These are phyloP conservation scores for Percina caprodes DNA, from an alignment of 2,113 vertebrate genomes.

Conservation along the genomic window DNA sequence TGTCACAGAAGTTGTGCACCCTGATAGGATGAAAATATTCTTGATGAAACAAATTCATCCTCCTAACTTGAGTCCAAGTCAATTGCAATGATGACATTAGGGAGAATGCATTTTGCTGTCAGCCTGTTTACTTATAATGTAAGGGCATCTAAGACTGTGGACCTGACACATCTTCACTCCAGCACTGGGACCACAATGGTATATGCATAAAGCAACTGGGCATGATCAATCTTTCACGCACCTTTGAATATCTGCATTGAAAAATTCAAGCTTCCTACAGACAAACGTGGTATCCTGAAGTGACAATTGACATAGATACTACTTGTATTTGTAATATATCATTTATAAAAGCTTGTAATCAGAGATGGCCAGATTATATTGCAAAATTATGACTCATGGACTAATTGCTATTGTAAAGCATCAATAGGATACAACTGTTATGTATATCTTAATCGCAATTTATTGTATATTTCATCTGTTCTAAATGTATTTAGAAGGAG, in stretches of 20 bases:
- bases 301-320: too few species aligned
- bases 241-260: neutral
- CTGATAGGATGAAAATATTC: neutral
- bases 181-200: neutral
- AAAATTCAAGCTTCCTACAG: neutral
- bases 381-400: neutral
- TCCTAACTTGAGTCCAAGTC: neutral
- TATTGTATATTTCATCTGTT: too few species aligned
- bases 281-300: too few species aligned
- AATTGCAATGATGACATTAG: neutral
- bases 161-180: slow-evolving; percentile 1
- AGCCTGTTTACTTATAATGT: neutral
- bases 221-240: neutral
- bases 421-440: neutral
- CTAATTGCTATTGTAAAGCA: neutral
- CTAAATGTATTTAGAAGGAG: too few species aligned
- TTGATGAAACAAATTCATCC: neutral
- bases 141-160: neutral
- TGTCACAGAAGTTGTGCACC: neutral
- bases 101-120: slow-evolving; percentile 5
- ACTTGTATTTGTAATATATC: neutral
- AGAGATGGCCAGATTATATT: neutral
- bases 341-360: neutral
- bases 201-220: neutral
- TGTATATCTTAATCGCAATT: too few species aligned